These are phyloP conservation scores for Acropora yongei DNA, from an alignment of 64 coral and sea anemone species.

Conservation along the genomic window DNA sequence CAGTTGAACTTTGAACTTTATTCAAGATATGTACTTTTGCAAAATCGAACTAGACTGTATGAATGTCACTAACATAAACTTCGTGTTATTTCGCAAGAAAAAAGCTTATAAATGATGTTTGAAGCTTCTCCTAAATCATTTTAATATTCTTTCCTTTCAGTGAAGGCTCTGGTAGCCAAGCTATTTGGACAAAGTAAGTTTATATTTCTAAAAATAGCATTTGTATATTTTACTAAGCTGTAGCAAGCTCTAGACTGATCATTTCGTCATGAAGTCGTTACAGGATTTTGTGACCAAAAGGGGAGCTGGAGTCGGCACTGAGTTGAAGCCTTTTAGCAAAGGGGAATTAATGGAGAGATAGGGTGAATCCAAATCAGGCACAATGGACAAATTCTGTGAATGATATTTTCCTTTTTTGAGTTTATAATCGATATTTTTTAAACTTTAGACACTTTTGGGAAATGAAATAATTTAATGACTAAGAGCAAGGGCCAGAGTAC, in stretches of 20 bases:
- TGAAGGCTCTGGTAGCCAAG: no score
- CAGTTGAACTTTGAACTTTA: neutral
- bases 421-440: slow-evolving; percentile 5
- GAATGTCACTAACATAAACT: neutral
- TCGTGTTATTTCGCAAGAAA: neutral
- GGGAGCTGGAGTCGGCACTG: neutral
- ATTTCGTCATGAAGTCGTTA: neutral
- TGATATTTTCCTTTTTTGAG: slow-evolving; percentile 5
- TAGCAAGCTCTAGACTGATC: neutral
- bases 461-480: slow-evolving; percentile 17
- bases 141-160: no score
- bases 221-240: no score
- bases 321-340: slow-evolving; percentile 8
- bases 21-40: neutral
- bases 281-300: neutral
- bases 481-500: neutral
- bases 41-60: neutral
- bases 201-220: no score
- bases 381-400: neutral
- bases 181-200: no score
- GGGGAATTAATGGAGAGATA: slow-evolving; percentile 8
- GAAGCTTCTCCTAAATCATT: no score
- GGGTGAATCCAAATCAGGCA: neutral
- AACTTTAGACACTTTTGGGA: neutral
- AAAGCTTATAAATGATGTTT: no score